Conservation (phyloP, 2,113 vertebrate genomes). For the Perccottus glenii region DNA sequence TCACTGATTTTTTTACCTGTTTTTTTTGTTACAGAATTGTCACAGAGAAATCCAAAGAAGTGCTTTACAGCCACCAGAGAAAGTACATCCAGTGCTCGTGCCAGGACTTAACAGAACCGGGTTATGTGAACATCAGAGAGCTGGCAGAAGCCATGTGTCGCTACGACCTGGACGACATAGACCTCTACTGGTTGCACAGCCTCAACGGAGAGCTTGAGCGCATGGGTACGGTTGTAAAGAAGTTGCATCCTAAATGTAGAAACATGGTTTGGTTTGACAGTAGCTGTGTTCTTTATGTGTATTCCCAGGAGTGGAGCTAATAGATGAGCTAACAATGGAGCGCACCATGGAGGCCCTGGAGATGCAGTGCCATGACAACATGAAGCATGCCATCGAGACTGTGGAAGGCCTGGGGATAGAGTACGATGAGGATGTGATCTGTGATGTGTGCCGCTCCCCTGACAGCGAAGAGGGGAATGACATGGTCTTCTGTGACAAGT, state of each 20-base stretch:
- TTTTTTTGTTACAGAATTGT: slow-evolving; percentile 77
- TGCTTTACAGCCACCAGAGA: slow-evolving; percentile 86
- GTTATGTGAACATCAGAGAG: slow-evolving; percentile 90
- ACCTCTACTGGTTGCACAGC: slow-evolving; percentile 90
- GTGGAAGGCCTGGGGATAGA: slow-evolving; percentile 97
- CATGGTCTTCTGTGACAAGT: slow-evolving; percentile 99
- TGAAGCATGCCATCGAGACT: slow-evolving; percentile 97
- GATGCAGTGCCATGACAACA: slow-evolving; percentile 92
- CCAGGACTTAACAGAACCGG: slow-evolving; percentile 85
- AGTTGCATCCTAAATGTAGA: background rate
- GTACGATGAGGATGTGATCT: slow-evolving; percentile 97
- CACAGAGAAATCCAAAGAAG: slow-evolving; percentile 85
- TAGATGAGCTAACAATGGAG: slow-evolving; percentile 95
- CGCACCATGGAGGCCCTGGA: slow-evolving; percentile 92
- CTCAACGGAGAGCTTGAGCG: slow-evolving; percentile 87
- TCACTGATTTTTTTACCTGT: background rate
- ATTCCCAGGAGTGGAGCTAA: slow-evolving; percentile 81
- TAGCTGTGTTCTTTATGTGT: background rate
- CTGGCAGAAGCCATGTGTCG: slow-evolving; percentile 92
- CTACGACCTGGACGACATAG: slow-evolving; percentile 95
- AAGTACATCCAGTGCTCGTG: slow-evolving; percentile 90
- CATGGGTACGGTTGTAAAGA: slow-evolving; percentile 83
- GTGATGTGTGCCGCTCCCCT: slow-evolving; percentile 97
- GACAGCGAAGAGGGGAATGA: slow-evolving; percentile 98
- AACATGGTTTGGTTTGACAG: slow-evolving; percentile 1